Conservation (phyloP, 2,888 invertebrate species). For the Drosophila paranaensis region DNA sequence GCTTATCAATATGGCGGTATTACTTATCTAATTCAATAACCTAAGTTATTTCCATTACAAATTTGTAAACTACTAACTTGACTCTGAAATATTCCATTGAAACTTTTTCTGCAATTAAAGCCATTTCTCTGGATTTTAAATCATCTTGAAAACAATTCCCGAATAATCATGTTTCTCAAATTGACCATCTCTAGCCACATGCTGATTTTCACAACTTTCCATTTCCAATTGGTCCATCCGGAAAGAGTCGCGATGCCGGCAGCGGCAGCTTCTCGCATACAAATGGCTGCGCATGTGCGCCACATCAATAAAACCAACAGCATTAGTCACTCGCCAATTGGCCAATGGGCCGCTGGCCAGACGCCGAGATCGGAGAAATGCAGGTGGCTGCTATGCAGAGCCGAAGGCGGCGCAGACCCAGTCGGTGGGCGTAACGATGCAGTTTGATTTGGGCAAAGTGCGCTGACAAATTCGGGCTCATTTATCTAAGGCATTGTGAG, state of each 20-base stretch:
- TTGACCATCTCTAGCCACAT: slow-evolving; percentile 5
- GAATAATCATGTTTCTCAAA: background rate
- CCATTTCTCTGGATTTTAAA: background rate
- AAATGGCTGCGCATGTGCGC: slow-evolving; percentile 70
- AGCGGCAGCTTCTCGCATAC: slow-evolving; percentile 38
- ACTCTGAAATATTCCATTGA: background rate
- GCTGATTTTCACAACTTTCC: slow-evolving; percentile 66
- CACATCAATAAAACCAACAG: slow-evolving; percentile 74
- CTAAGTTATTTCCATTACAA: background rate
- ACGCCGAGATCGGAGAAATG: slow-evolving; percentile 33
- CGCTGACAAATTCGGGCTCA: slow-evolving; percentile 80
- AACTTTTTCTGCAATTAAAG: background rate
- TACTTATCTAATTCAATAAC: background rate
- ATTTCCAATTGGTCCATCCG: slow-evolving; percentile 64
- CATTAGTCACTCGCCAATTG: slow-evolving; percentile 75
- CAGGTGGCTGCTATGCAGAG: slow-evolving; percentile 54
- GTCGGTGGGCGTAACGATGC: slow-evolving; percentile 74
- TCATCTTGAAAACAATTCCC: background rate
- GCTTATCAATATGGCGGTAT: background rate
- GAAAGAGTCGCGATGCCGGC: slow-evolving; percentile 18
- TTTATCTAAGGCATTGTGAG: slow-evolving; percentile 61
- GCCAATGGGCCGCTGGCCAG: slow-evolving; percentile 27
- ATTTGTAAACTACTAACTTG: background rate
- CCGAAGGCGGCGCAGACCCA: slow-evolving; percentile 20
- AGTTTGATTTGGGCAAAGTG: slow-evolving; percentile 58